Base-by-base conservation (phyloP, 2,888 invertebrate genomes). In the Dexiosoma caninum region DNA sequence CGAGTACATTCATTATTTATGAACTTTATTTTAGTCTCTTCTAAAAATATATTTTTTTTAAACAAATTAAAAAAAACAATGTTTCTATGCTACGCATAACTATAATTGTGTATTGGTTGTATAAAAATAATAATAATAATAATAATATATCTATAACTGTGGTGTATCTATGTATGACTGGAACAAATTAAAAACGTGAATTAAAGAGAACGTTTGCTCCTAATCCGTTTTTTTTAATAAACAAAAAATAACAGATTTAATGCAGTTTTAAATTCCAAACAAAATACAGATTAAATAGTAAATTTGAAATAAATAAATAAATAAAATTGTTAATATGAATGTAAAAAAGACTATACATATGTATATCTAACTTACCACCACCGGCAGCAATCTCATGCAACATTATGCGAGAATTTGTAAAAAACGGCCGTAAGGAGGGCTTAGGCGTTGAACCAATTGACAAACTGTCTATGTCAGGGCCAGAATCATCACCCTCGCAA, bases 401-500 rank as follows among this genome's bases (percentile, higher is more conserved):
- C 84, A 96, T 93, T 84, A 95, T 96, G 83, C 95, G 92, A 84
- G 96, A 96, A 90, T 96, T 96, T 87, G 97, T 96, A 91, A 98
- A 98, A 91, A 98, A 98, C 4, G 98, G 98, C 87, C 97, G 92
- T 83, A 99, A 92, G 84, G 97, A 97, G 53, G 98, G 98, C 90
- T 98, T 98, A 16, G 98, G 98, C 53, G 98, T 98, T 84, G 98
- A 98, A 82, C 97, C 96, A 87, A 98, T 97, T 88, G 97, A 98
- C 92, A 98, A 95, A 64, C 97, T 98, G 90, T 98, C 98, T 91
- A 95, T 93, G 88, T 98, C 98, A 7, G 97, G 98, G 0, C 96
- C 98, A 10, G 97, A 98, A 89, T 99, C 99, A 86, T 94, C 94
- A 71, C 93, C 93, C 86, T 94, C 94, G 84, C 94, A 94, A 87